Conservation (phyloP, 2,888 invertebrate species). For the Anthophora plumipes region DNA sequence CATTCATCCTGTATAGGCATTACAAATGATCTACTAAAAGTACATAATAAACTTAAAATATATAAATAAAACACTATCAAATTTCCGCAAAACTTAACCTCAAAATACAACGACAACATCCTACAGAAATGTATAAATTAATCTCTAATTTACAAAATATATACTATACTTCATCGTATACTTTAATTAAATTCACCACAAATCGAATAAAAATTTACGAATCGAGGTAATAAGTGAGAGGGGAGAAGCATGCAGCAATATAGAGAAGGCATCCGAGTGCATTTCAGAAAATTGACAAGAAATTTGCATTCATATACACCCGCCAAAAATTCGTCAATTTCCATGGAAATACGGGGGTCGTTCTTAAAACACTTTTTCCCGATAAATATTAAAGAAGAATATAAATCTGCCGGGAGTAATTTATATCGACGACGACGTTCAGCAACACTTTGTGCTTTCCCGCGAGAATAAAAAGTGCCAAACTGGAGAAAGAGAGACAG, state of each 20-base stretch:
- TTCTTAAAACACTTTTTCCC: slow-evolving; percentile 14
- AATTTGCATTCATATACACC: slow-evolving; percentile 28
- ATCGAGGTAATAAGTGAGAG: neutral
- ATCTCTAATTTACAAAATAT: too few relatives aligned
- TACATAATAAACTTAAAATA: too few relatives aligned
- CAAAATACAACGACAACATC: too few relatives aligned
- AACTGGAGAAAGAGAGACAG: too few relatives aligned
- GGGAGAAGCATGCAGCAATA: too few relatives aligned
- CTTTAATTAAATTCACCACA: neutral
- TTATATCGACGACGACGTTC: slow-evolving; percentile 10
- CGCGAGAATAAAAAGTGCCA: too few relatives aligned
- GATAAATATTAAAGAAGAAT: slow-evolving; percentile 29
- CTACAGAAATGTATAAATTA: too few relatives aligned
- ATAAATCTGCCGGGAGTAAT: slow-evolving; percentile 8
- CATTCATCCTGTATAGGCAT: too few relatives aligned
- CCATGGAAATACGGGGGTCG: slow-evolving; percentile 16
- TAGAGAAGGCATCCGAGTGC: neutral
- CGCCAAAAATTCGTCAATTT: slow-evolving; percentile 12
- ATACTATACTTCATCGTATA: too few relatives aligned
- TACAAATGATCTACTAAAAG: too few relatives aligned
- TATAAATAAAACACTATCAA: too few relatives aligned
- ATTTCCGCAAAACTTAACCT: too few relatives aligned
- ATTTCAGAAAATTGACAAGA: neutral
- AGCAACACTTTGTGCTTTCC: slow-evolving; percentile 8
- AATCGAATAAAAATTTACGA: neutral